Base-by-base conservation (phyloP, 1,140 invertebrate species). In the Apocrypta bakeri region DNA sequence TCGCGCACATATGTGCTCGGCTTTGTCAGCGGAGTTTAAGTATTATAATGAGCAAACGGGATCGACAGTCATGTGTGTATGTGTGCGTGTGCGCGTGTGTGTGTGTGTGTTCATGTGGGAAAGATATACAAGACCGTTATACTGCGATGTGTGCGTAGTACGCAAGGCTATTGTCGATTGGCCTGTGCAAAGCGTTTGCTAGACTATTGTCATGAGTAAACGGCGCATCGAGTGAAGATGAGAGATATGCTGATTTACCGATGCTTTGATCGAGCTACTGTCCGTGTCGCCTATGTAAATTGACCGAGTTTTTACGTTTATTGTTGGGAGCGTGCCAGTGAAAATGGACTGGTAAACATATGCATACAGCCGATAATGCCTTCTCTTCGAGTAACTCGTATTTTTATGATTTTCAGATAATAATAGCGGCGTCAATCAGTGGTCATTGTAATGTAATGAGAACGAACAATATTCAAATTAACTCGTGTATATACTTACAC, bases 81-180 rank as follows among this genome's bases (percentile, higher is more conserved):
- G n/a, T n/a, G n/a, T n/a, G n/a, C n/a, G n/a, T n/a, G n/a, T n/a
- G n/a, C n/a, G n/a, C n/a, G n/a, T n/a, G n/a, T 83, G 82, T 86
- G 87, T 86, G 84, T 84, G 85, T n/a, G n/a, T n/a, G n/a, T n/a
- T n/a, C n/a, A n/a, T 88, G 87, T 89, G 88, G 86, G 87, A 88
- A 89, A 89, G 83, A 87, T 84, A 88, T 83, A 88, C 68, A 33
- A 11, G 9, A 17, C 11, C 63, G 63, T 61, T 69, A 9, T 63
- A 9, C 17, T 33, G 24, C 17, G 64, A 21, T 56, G 33, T 27
- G n/a, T 12, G 68, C 21, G n/a, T 25, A 66, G 8, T 66, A n/a
- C 8, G 69, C 69, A 0, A 37, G 68, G 31, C 7, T 33, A 42
- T 31, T 80, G 40, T 80, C 2, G 33, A 79, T 33, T 14, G 42